These are phyloP conservation scores for Halictus rubicundus DNA, from an alignment of 1,140 invertebrate species.

Conservation along the genomic window DNA sequence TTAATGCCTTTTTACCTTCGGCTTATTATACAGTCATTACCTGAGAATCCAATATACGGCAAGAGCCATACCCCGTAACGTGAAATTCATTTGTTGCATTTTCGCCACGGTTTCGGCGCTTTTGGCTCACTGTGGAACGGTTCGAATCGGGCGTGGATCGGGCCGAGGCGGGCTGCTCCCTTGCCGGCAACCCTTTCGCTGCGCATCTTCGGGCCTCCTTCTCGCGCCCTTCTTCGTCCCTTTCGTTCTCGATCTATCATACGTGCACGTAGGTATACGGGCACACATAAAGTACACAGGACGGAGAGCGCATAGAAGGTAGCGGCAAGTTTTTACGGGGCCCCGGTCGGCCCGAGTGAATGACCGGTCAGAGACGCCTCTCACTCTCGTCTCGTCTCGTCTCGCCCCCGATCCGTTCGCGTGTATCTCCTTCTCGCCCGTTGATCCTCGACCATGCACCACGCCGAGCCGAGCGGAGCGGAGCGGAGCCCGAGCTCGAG, in stretches of 20 bases:
- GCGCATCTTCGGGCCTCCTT: neutral
- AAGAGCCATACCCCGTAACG: no score
- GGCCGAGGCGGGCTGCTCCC: neutral
- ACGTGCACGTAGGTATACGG: slow-evolving; percentile 25
- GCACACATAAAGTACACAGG: slow-evolving; percentile 50
- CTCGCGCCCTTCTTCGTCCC: slow-evolving; percentile 12
- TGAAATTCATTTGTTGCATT: no score
- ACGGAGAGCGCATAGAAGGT: slow-evolving; percentile 60
- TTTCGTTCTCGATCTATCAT: slow-evolving; percentile 17
- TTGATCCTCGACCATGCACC: neutral
- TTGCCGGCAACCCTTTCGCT: no score
- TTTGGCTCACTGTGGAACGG: no score
- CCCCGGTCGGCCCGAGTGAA: slow-evolving; percentile 69
- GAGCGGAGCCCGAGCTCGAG: slow-evolving; percentile 23
- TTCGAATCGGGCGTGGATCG: no score
- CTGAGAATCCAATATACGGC: no score
- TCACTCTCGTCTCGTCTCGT: slow-evolving; percentile 59
- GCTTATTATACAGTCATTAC: no score
- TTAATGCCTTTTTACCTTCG: no score
- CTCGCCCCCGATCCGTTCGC: neutral
- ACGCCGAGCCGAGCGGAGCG: neutral
- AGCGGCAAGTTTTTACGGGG: slow-evolving; percentile 70
- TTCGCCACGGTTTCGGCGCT: no score
- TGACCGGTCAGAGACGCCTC: slow-evolving; percentile 77
- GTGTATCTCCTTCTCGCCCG: no score